A percentile compares a stretch with the other conserved stretches of the same genome.
Conservation (phyloP, 2,797 vertebrate genomes). For the Cetoscarus ocellatus region DNA sequence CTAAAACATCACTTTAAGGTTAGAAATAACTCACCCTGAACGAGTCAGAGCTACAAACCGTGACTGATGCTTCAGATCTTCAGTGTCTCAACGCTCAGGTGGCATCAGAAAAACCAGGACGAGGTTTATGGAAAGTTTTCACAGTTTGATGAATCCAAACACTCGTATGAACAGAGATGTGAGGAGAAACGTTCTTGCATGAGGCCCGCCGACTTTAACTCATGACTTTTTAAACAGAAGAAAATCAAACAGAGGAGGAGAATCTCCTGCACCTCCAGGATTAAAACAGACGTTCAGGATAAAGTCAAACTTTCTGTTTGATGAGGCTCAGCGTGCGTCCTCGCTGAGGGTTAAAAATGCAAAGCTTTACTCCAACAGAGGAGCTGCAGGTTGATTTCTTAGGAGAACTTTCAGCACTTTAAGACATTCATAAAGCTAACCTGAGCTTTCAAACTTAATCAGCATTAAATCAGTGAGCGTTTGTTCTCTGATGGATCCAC, state of each 20-base stretch:
- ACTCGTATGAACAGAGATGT: neutral
- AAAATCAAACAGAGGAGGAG: constrained; percentile 4
- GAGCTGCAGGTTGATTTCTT: constrained; percentile 19
- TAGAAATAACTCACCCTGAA: no score
- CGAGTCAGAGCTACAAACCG: no score
- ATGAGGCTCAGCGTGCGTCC: constrained; percentile 27
- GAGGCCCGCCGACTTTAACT: neutral
- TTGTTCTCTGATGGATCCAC: constrained; percentile 34
- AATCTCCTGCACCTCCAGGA: neutral
- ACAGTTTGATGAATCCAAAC: neutral
- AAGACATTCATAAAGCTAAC: neutral
- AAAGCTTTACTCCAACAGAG: neutral
- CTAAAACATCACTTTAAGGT: no score
- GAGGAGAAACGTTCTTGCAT: neutral
- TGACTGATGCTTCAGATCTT: neutral
- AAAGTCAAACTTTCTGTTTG: constrained; percentile 23
- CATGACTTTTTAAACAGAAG: neutral
- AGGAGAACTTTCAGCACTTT: no score
- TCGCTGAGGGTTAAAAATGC: constrained; percentile 24
- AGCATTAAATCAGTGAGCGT: constrained; percentile 24
- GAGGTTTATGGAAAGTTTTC: neutral
- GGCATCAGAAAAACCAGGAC: neutral
- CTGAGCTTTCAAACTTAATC: neutral
- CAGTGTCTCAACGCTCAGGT: neutral
- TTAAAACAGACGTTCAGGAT: constrained; percentile 8